Evolutionary conservation across 1,140 invertebrate genomes (phyloP).

Genomic region (Trichonephila clavipes): DNA sequence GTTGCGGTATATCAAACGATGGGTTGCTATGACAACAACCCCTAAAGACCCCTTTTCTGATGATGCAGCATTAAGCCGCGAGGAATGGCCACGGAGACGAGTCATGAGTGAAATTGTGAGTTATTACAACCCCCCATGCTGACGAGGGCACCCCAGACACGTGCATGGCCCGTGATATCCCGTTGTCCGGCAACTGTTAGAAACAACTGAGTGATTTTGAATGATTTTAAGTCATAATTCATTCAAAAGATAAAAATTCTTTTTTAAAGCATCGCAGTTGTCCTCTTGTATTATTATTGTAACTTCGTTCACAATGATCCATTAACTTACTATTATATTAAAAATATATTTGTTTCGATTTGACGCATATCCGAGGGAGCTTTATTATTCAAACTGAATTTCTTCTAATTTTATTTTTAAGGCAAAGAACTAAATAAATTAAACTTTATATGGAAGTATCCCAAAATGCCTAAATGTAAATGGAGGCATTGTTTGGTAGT

Average conservation of each 20-base stretch:
- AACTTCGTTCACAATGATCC: too few relatives aligned
- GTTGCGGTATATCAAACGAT: constrained; percentile 73
- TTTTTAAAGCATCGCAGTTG: too few relatives aligned
- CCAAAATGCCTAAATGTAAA: too few relatives aligned
- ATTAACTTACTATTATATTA: too few relatives aligned
- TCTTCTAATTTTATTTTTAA: too few relatives aligned
- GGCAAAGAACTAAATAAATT: too few relatives aligned
- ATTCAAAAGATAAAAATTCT: neutral
- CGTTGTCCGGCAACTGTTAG: neutral
- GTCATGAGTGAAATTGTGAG: constrained; percentile 58
- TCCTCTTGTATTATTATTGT: too few relatives aligned
- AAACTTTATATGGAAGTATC: too few relatives aligned
- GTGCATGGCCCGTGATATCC: neutral
- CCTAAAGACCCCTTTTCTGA: constrained; percentile 43
- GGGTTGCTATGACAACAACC: constrained; percentile 41
- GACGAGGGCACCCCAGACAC: neutral
- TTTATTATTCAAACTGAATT: too few relatives aligned
- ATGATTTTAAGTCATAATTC: neutral
- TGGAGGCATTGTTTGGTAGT: too few relatives aligned
- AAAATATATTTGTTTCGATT: too few relatives aligned
- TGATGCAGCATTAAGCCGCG: constrained; percentile 33
- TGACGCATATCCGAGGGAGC: too few relatives aligned
- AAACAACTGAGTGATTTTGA: neutral
- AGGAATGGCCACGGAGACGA: neutral
- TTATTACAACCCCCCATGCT: constrained; percentile 6